Evolutionary conservation across 92 coral and sea anemone species (phyloP).

Genomic region (Desmophyllum pertusum): DNA sequence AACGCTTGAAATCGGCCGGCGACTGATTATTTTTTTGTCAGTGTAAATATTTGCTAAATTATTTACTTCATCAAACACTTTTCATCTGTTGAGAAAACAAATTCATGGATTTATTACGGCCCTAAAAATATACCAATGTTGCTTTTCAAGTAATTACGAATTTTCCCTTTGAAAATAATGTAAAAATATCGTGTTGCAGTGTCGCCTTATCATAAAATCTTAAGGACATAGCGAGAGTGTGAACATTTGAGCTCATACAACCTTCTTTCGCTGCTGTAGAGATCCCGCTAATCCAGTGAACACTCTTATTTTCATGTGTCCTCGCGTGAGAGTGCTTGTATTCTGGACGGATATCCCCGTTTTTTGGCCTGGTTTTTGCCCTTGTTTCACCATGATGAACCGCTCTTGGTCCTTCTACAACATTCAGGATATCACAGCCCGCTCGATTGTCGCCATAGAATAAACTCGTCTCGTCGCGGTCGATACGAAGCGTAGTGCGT

Average conservation of each 20-base stretch:
- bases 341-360: constrained; percentile 79
- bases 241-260: neutral
- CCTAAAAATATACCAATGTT: neutral
- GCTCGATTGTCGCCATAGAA: neutral
- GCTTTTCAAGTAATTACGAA: neutral
- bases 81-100: neutral
- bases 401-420: neutral
- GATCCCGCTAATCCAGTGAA: constrained; percentile 76
- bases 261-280: constrained; percentile 44
- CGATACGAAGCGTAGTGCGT: neutral
- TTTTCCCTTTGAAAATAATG: neutral
- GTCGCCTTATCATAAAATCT: neutral
- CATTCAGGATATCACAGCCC: neutral
- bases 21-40: neutral
- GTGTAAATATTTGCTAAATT: constrained; percentile 30
- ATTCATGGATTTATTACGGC: neutral
- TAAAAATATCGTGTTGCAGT: neutral
- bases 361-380: constrained; percentile 48
- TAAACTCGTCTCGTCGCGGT: neutral
- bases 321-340: constrained; percentile 71
- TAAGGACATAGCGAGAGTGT: too few species aligned
- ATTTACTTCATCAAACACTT: constrained; percentile 11
- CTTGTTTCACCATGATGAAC: constrained; percentile 67
- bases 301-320: constrained; percentile 81
- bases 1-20: neutral